Percentiles rank a stretch among this genome's conserved stretches.
phyloP scores from a whole-genome alignment of 2,797 vertebrate genomes.

The Pseudotriccus pelzelni region DNA sequence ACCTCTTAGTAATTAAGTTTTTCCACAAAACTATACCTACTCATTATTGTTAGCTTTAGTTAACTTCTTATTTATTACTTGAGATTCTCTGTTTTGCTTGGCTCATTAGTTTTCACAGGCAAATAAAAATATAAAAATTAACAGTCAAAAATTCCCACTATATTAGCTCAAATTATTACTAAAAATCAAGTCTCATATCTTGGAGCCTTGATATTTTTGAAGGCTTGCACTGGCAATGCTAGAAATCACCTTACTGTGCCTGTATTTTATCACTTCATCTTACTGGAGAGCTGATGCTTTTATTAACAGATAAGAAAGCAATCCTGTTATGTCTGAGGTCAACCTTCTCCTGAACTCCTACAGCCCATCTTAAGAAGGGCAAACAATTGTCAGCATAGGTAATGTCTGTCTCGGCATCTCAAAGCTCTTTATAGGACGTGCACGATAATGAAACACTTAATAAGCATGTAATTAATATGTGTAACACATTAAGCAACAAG shows the following conservation, averaged over 20 bases:
- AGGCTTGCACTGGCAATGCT: background rate
- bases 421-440: background rate
- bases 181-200: background rate
- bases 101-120: background rate
- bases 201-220: background rate
- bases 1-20: background rate
- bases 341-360: background rate
- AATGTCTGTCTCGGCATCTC: background rate
- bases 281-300: background rate
- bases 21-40: background rate
- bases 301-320: background rate
- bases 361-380: background rate
- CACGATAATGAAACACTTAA: background rate
- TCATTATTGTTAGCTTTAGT: background rate
- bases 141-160: background rate
- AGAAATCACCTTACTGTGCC: background rate
- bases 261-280: background rate
- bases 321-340: background rate
- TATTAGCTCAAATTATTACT: background rate
- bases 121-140: background rate
- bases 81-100: background rate
- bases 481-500: background rate
- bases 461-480: background rate
- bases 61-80: background rate
- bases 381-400: background rate